A percentile compares a stretch with the other conserved stretches of the same genome.
phyloP scores from a whole-genome alignment of 1,140 invertebrate species.

The Conopomorpha cramerella region DNA sequence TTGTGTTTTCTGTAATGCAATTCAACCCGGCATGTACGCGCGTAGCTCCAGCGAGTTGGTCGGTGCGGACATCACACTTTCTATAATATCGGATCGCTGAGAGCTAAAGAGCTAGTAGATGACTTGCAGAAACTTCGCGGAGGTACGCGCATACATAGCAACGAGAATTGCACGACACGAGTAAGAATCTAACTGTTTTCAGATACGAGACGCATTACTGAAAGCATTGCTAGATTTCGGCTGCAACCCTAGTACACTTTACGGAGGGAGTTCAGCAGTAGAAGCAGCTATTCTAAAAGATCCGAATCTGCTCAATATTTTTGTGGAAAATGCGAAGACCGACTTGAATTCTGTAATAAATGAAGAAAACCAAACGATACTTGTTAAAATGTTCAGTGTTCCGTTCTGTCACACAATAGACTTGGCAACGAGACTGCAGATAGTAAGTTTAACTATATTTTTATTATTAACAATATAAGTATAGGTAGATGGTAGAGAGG shows the following conservation, averaged over 20 bases:
- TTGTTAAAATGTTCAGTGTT: conserved; percentile 31
- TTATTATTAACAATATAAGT: no score
- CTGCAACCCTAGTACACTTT: conserved; percentile 21
- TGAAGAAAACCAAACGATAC: conserved; percentile 25
- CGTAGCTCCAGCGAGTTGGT: no score
- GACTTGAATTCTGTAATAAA: conserved; percentile 35
- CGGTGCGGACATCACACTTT: no score
- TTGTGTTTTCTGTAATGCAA: no score
- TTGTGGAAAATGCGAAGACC: conserved; percentile 21
- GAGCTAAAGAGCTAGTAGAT: no score
- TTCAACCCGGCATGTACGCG: no score
- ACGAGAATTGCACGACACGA: no score
- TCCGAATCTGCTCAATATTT: conserved; percentile 20
- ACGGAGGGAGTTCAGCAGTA: conserved; percentile 27
- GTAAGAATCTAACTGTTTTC: conserved; percentile 6
- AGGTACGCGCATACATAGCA: background rate
- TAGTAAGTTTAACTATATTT: conserved; percentile 11
- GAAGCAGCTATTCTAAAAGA: conserved; percentile 24
- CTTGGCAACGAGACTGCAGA: conserved; percentile 16
- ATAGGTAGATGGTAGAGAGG: no score
- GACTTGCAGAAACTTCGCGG: no score
- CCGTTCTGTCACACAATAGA: conserved; percentile 20
- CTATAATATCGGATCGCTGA: no score
- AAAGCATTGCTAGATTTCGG: conserved; percentile 26
- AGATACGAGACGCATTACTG: conserved; percentile 26